A percentile compares a stretch with the other conserved stretches of the same genome.
phyloP scores from a whole-genome alignment of 2,888 invertebrate species.

The Microctonus hyperodae region DNA sequence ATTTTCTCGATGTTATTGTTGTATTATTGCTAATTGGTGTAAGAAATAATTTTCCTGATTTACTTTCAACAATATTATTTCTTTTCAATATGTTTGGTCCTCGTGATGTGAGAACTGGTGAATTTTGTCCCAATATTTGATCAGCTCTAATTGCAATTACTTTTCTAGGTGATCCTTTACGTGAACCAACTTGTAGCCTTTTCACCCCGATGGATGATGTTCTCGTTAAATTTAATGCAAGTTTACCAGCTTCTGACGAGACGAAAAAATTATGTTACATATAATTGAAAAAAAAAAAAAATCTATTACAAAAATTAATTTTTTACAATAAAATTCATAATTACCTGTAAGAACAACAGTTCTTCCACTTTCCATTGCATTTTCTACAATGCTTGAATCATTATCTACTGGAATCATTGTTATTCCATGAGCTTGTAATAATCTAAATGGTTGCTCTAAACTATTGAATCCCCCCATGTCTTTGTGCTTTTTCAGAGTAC shows the following conservation, averaged over 20 bases:
- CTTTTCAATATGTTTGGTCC: constrained; percentile 60
- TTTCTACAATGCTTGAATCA: constrained; percentile 73
- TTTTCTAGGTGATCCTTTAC: constrained; percentile 61
- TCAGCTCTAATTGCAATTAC: constrained; percentile 67
- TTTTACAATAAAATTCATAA: no score
- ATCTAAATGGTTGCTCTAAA: constrained; percentile 66
- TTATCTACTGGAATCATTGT: constrained; percentile 85
- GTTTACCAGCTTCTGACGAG: constrained; percentile 75
- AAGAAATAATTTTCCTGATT: constrained; percentile 53
- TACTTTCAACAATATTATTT: constrained; percentile 47
- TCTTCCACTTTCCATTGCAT: constrained; percentile 85
- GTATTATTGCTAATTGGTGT: constrained; percentile 50
- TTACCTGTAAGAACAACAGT: constrained; percentile 81
- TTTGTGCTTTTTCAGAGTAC: constrained; percentile 49
- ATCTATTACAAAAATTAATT: background rate
- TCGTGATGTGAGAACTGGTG: constrained; percentile 49
- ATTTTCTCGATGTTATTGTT: constrained; percentile 50
- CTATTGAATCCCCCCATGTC: constrained; percentile 47
- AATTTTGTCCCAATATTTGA: constrained; percentile 63
- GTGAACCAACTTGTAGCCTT: constrained; percentile 55
- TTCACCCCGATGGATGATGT: constrained; percentile 57
- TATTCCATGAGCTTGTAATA: constrained; percentile 86
- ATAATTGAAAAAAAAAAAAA: background rate
- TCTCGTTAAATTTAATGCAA: constrained; percentile 72
- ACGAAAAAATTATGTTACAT: background rate